Percentiles rank a stretch among this genome's conserved stretches.
phyloP scores from a whole-genome alignment of 2,113 vertebrate genomes.

The Urocitellus parryii region DNA sequence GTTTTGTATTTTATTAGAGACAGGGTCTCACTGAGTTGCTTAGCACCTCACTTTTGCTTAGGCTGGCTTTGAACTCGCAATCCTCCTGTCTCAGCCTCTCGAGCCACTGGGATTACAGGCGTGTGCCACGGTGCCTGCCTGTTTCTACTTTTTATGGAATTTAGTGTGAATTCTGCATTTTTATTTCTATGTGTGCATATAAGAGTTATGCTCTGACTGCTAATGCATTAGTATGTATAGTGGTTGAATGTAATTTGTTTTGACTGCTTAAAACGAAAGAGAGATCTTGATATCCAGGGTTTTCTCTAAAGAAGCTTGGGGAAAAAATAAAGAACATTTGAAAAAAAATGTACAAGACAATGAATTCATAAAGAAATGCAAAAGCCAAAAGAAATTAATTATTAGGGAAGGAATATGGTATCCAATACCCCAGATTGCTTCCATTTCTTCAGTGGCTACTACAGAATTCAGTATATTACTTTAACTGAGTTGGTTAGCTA shows the following conservation, averaged over 20 bases:
- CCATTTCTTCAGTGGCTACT: neutral
- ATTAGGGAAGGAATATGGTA: neutral
- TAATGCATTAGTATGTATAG: neutral
- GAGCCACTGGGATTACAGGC: too few relatives aligned
- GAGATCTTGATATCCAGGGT: neutral
- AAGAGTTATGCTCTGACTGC: neutral
- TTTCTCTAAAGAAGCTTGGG: constrained; percentile 16
- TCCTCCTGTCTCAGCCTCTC: too few relatives aligned
- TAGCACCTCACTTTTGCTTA: too few relatives aligned
- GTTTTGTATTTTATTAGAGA: too few relatives aligned
- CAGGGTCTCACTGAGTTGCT: too few relatives aligned
- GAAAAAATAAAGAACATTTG: neutral
- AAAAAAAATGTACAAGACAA: neutral
- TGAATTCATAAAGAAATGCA: constrained; percentile 17
- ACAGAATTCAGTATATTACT: neutral
- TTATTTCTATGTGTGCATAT: neutral
- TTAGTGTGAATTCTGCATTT: neutral
- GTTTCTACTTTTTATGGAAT: neutral
- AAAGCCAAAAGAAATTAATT: neutral
- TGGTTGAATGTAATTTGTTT: neutral
- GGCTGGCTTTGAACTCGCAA: too few relatives aligned
- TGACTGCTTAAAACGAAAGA: neutral
- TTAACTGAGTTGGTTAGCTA: neutral
- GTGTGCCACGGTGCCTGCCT: too few relatives aligned
- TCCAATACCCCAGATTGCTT: neutral